Evolutionary conservation across 1,140 invertebrate species (phyloP).

Genomic region (Rhyzopertha dominica): DNA sequence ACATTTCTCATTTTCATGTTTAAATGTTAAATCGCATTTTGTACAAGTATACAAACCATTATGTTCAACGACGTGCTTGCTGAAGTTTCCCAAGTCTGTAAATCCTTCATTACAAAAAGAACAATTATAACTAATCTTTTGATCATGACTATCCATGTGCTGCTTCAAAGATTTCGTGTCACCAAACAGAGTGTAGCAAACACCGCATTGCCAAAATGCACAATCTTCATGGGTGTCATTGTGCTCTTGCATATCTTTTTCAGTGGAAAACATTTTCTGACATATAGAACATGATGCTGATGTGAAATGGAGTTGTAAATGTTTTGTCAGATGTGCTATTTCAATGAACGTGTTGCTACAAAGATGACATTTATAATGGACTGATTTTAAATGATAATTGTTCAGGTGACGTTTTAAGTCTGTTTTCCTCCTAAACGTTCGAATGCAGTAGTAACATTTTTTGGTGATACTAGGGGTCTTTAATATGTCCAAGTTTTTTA

Average conservation of each 20-base stretch:
- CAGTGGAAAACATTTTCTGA: neutral
- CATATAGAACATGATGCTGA: constrained; percentile 6
- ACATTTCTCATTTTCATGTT: constrained; percentile 6
- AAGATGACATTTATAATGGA: constrained; percentile 12
- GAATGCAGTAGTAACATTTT: no score
- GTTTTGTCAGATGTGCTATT: constrained; percentile 8
- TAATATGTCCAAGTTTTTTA: no score
- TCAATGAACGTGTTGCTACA: constrained; percentile 11
- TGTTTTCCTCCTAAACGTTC: constrained; percentile 1
- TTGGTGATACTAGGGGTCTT: no score
- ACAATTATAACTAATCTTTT: constrained; percentile 13
- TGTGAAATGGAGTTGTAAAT: constrained; percentile 9
- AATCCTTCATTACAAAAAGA: constrained; percentile 11
- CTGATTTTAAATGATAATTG: constrained; percentile 11
- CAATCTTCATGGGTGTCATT: neutral
- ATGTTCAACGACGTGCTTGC: constrained; percentile 13
- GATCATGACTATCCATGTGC: constrained; percentile 13
- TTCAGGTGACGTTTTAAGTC: constrained; percentile 15
- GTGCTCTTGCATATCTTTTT: constrained; percentile 10
- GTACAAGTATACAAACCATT: constrained; percentile 9
- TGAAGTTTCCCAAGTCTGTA: constrained; percentile 6
- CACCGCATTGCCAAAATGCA: constrained; percentile 1
- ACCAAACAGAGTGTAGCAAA: constrained; percentile 4
- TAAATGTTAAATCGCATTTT: constrained; percentile 9
- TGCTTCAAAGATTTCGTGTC: constrained; percentile 1